These are phyloP conservation scores for Haliaeetus leucogaster DNA, from an alignment of 2,113 vertebrate genomes.

Conservation along the genomic window DNA sequence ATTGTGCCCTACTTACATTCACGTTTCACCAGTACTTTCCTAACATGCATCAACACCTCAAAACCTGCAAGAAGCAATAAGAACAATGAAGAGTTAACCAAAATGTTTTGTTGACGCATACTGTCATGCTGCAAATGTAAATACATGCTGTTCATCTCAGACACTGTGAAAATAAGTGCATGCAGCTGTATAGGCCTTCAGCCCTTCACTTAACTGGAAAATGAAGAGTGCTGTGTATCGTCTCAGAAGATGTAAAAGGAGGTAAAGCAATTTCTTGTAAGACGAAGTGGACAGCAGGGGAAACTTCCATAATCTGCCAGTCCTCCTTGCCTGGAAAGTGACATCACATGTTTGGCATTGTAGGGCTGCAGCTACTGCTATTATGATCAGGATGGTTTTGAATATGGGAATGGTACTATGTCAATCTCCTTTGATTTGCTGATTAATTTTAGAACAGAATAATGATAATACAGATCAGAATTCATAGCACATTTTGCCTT, in stretches of 20 bases:
- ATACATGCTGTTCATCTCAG: neutral
- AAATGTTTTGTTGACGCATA: neutral
- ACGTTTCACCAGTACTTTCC: neutral
- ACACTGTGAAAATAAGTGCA: neutral
- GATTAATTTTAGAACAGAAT: neutral
- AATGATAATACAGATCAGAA: neutral
- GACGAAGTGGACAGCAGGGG: neutral
- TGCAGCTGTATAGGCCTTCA: slow-evolving; percentile 14
- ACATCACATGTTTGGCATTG: neutral
- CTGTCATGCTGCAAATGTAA: neutral
- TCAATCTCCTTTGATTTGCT: neutral
- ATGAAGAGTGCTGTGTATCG: neutral
- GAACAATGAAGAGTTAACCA: neutral
- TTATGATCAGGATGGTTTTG: neutral
- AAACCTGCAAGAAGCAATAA: neutral
- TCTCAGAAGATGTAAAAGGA: neutral
- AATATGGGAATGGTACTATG: neutral
- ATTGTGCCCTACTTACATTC: neutral
- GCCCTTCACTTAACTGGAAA: neutral
- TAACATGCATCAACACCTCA: neutral
- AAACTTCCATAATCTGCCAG: neutral
- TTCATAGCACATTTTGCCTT: neutral
- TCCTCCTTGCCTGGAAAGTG: neutral
- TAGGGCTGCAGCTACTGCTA: neutral
- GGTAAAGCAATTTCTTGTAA: slow-evolving; percentile 1